Base-by-base conservation (phyloP, 2,888 invertebrate genomes). In the Tiphia femorata region DNA sequence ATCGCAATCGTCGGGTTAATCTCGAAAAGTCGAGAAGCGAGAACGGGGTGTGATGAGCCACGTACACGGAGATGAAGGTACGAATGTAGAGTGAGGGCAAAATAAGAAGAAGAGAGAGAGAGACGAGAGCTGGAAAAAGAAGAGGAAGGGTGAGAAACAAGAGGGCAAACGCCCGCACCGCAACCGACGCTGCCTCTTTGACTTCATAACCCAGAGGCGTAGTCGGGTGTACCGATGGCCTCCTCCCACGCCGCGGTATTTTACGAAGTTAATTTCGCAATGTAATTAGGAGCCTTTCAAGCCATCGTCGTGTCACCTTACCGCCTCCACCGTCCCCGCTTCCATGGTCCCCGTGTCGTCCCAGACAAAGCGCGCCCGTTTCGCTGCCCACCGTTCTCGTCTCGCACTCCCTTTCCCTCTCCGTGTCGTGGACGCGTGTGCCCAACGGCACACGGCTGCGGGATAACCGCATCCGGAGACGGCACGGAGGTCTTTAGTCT, bases 401-500 rank as follows among this genome's bases (percentile, higher is more conserved):
- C n/a, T n/a, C n/a, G n/a, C n/a, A n/a, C n/a, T n/a, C n/a, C n/a
- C n/a, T n/a, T n/a, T n/a, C n/a, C n/a, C n/a, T n/a, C n/a, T n/a
- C n/a, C n/a, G 40, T 38, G 30, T 25, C 20, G 27, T 20, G 38
- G 38, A 49, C 49, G 50, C 35, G 50, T 56, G 55, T 47, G 55
- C 46, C 55, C 59, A 56, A 23, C 47, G 50, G 30, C 53, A 27
- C 47, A 40, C 30, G n/a, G n/a, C n/a, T 33, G 33, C 30, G 41
- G 17, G 12, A n/a, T 42, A 53, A 57, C 46, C 55, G 43, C 50
- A 55, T 65, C 55, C 58, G 51, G 51, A 58, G 44, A 68, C 53
- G 47, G 57, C 59, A 57, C 38, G 40, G 35, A 27, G 27, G 33
- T 49, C 40, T 58, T 59, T 62, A 65, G 54, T 58, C 59, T 53